Evolutionary conservation across 2,113 vertebrate species (phyloP).

Genomic region (Cyprinus carpio): DNA sequence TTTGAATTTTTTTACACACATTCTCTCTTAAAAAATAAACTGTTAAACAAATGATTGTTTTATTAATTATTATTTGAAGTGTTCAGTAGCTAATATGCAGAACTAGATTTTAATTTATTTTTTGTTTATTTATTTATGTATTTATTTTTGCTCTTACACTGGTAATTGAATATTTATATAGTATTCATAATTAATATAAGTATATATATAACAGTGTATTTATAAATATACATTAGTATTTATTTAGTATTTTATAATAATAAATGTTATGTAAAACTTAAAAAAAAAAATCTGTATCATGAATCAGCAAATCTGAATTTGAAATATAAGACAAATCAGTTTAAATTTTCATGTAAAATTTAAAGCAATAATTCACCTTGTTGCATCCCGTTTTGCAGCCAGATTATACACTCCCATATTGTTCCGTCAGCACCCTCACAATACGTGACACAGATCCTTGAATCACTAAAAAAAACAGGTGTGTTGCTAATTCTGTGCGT

Average conservation of each 20-base stretch:
- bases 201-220: background rate
- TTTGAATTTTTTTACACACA: background rate
- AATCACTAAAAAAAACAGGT: background rate
- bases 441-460: background rate
- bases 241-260: too few relatives aligned
- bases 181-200: background rate
- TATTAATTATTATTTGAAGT: too few relatives aligned
- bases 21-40: background rate
- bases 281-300: too few relatives aligned
- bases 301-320: background rate
- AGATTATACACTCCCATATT: background rate
- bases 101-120: too few relatives aligned
- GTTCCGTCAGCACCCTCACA: slow-evolving; percentile 16
- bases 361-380: background rate
- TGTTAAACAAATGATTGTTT: background rate
- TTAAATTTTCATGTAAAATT: background rate
- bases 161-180: background rate
- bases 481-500: slow-evolving; percentile 19
- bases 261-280: too few relatives aligned
- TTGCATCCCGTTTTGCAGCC: background rate
- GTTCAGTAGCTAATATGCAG: too few relatives aligned
- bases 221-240: too few relatives aligned
- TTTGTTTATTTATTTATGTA: too few relatives aligned
- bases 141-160: background rate
- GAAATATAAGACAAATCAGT: background rate